Conservation (phyloP, 2,888 invertebrate species). For the Timandra comae region DNA sequence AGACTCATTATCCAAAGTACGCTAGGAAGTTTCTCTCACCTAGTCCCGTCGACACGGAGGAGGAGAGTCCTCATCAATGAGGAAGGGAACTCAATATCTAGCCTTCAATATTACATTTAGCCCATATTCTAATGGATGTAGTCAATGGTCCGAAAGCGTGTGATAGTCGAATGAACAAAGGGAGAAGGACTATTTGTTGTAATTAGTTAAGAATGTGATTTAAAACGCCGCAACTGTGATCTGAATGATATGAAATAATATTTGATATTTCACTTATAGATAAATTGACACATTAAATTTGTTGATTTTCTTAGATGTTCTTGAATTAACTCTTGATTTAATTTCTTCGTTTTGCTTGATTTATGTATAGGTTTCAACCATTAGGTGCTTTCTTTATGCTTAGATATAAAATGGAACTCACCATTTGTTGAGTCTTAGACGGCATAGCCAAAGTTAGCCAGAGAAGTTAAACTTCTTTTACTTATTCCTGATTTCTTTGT, state of each 20-base stretch:
- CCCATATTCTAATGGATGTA: slow-evolving; percentile 44
- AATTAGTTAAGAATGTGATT: slow-evolving; percentile 77
- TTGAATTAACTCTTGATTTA: slow-evolving; percentile 33
- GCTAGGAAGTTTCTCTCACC: slow-evolving; percentile 93
- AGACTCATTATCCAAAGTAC: slow-evolving; percentile 94
- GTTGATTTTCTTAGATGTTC: slow-evolving; percentile 51
- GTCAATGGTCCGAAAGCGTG: slow-evolving; percentile 51
- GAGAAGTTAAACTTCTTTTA: slow-evolving; percentile 62
- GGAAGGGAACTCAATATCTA: slow-evolving; percentile 41
- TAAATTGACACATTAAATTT: slow-evolving; percentile 66
- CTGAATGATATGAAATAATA: slow-evolving; percentile 77
- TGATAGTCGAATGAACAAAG: slow-evolving; percentile 64
- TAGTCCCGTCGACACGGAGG: slow-evolving; percentile 89
- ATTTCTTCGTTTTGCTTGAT: slow-evolving; percentile 42
- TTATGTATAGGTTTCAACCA: slow-evolving; percentile 39
- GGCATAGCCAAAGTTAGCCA: slow-evolving; percentile 74
- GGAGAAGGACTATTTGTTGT: slow-evolving; percentile 71
- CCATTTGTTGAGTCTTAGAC: slow-evolving; percentile 50
- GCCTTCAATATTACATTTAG: slow-evolving; percentile 41
- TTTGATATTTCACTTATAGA: slow-evolving; percentile 76
- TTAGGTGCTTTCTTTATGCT: slow-evolving; percentile 70
- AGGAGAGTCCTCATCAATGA: slow-evolving; percentile 86
- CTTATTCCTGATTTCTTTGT: slow-evolving; percentile 27
- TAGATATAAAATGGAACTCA: slow-evolving; percentile 50
- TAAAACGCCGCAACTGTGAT: slow-evolving; percentile 77